phyloP scores from a whole-genome alignment of 1,140 invertebrate species.

The Nebria ingens region DNA sequence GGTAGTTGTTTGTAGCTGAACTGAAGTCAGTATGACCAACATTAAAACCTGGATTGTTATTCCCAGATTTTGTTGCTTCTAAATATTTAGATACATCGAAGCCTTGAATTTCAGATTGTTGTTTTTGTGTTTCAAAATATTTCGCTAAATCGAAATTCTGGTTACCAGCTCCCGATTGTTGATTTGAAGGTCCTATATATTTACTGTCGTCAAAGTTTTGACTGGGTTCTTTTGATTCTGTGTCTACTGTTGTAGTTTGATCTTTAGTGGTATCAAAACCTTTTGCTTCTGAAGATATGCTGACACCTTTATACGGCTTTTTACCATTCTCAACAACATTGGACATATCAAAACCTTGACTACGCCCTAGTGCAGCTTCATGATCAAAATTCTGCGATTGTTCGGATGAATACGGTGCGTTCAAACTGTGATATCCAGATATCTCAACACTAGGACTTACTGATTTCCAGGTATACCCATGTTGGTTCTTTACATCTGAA shows the following conservation, averaged over 20 bases:
- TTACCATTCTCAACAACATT: constrained; percentile 18
- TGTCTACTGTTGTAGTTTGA: not conserved
- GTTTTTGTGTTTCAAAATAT: not conserved
- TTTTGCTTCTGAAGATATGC: not conserved
- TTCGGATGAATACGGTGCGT: constrained; percentile 13
- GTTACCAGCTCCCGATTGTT: not conserved
- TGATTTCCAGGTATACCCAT: constrained; percentile 19
- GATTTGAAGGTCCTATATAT: no score
- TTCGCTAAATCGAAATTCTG: not conserved
- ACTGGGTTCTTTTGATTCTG: not conserved
- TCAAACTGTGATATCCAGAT: constrained; percentile 17
- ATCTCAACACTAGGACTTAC: constrained; percentile 24
- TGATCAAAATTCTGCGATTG: constrained; percentile 21
- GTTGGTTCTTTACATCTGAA: constrained; percentile 8
- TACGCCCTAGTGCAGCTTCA: constrained; percentile 20
- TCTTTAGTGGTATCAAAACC: not conserved
- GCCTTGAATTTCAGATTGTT: not conserved
- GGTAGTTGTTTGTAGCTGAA: not conserved
- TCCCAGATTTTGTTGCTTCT: not conserved
- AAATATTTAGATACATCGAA: not conserved
- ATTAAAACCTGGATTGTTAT: no score
- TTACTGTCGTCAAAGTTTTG: no score
- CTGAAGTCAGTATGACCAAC: not conserved
- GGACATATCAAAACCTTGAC: constrained; percentile 22
- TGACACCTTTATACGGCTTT: not conserved